These are phyloP conservation scores for Euthynnus affinis DNA, from an alignment of 2,797 vertebrate species.

Conservation along the genomic window DNA sequence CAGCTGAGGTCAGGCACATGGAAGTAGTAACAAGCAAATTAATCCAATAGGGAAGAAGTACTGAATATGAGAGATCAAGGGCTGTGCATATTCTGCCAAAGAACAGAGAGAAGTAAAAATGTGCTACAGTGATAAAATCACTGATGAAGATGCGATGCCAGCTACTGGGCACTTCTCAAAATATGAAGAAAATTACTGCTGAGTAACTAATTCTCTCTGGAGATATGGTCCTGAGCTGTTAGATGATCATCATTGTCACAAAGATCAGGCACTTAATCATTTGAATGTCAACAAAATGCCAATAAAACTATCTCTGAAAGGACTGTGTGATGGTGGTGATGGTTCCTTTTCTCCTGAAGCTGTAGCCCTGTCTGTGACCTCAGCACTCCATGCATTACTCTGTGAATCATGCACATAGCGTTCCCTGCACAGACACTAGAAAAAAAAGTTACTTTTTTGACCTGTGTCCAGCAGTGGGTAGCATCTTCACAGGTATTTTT, in stretches of 20 bases:
- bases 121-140: conserved; percentile 53
- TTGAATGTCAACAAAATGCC: conserved; percentile 37
- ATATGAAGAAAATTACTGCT: conserved; percentile 55
- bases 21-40: conserved; percentile 60
- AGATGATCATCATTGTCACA: conserved; percentile 13
- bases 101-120: conserved; percentile 21
- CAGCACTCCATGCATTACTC: neutral
- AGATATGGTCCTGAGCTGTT: conserved; percentile 55
- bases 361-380: neutral
- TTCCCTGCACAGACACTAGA: neutral
- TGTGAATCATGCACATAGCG: neutral
- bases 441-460: neutral
- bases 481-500: neutral
- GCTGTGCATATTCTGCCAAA: conserved; percentile 31
- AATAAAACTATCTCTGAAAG: conserved; percentile 17
- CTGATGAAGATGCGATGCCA: conserved; percentile 37
- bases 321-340: neutral
- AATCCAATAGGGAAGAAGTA: conserved; percentile 54
- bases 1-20: conserved; percentile 55
- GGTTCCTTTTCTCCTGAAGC: neutral
- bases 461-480: no score
- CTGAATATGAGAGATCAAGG: conserved; percentile 22
- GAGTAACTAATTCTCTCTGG: conserved; percentile 60
- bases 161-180: conserved; percentile 42
- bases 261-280: conserved; percentile 1